Evolutionary conservation across 2,888 invertebrate genomes (phyloP), one percentile per base, ranked within the genome.

Genomic region (Clunio marinus): DNA sequence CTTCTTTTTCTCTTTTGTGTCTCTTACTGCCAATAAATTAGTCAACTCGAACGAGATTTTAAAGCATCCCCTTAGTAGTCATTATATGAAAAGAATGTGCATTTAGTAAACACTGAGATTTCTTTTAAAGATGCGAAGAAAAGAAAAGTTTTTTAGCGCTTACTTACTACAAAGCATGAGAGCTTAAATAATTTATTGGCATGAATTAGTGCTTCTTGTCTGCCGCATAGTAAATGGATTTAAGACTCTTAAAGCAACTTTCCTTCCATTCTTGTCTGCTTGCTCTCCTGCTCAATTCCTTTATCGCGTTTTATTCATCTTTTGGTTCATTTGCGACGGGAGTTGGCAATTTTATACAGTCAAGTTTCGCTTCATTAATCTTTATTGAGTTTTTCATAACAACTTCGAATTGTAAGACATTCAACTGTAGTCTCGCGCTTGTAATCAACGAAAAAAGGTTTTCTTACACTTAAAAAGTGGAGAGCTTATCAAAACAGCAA

Each of bases 171-270:
- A 7, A 37, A 60, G 41, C 20, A 32, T n/a, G 10, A 41, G 60
- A 60, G 22, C 35, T 24, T 60, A 60, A 60, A 60, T 60, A 60
- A 60, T 60, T 60, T 60, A 60, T 60, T 60, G 60, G n/a, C 60
- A 35, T 60, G 60, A 60, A 37, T 60, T 60, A 60, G 25, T 51
- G 51, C 22, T 17, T 51, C 51, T 17, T 17, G 51, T 51, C 51
- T 51, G 51, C 51, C 51, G 20, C 51, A 51, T 22, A 22, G 8
- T 51, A 20, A 51, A 51, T 17, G 41, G 41, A 41, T 41, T 41
- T n/a, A n/a, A 15, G 10, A 15, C 15, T 41, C 41, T 41, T 15
- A 41, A 41, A 41, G 41, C 41, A 10, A 15, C 10, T 41, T 41
- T 15, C 15, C 41, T 15, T 41, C 41, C n/a, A n/a, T n/a, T n/a